Evolutionary conservation across 2,113 vertebrate species (phyloP).

Genomic region (Clinocottus analis): DNA sequence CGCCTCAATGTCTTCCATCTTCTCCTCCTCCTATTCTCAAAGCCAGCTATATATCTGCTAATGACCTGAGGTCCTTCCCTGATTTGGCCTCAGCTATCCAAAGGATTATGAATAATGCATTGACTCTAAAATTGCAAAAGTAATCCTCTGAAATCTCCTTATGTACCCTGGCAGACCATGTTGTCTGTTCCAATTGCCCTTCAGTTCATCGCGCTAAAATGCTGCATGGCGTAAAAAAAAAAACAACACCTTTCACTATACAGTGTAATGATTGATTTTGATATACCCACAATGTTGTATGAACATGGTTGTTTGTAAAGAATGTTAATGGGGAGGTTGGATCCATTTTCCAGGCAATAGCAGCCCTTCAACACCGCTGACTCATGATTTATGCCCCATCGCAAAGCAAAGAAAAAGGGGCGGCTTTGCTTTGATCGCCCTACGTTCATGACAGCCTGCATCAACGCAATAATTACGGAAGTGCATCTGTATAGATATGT

Average conservation of each 20-base stretch:
- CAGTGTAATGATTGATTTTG: slow-evolving; percentile 56
- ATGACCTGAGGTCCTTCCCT: slow-evolving; percentile 81
- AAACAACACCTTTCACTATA: slow-evolving; percentile 36
- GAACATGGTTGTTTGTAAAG: slow-evolving; percentile 47
- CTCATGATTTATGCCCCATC: slow-evolving; percentile 68
- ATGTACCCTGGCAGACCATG: slow-evolving; percentile 78
- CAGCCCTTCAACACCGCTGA: slow-evolving; percentile 70
- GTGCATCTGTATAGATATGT: slow-evolving; percentile 59
- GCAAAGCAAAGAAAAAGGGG: slow-evolving; percentile 29
- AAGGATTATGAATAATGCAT: slow-evolving; percentile 87
- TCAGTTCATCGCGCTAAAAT: slow-evolving; percentile 68
- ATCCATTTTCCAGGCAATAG: slow-evolving; percentile 46
- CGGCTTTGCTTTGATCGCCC: slow-evolving; percentile 53
- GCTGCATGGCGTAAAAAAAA: slow-evolving; percentile 14
- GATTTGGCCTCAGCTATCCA: slow-evolving; percentile 82
- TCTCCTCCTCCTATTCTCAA: slow-evolving; percentile 64
- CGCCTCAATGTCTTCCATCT: slow-evolving; percentile 38
- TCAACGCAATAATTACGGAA: slow-evolving; percentile 66
- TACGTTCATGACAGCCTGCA: slow-evolving; percentile 54
- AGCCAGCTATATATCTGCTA: slow-evolving; percentile 69
- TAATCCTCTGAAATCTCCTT: slow-evolving; percentile 87
- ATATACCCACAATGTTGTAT: slow-evolving; percentile 30
- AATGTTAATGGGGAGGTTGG: slow-evolving; percentile 33
- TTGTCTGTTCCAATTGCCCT: slow-evolving; percentile 80
- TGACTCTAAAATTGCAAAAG: slow-evolving; percentile 86